Evolutionary conservation across 2,888 invertebrate genomes (phyloP).

Genomic region (Linnaemya vulpina): DNA sequence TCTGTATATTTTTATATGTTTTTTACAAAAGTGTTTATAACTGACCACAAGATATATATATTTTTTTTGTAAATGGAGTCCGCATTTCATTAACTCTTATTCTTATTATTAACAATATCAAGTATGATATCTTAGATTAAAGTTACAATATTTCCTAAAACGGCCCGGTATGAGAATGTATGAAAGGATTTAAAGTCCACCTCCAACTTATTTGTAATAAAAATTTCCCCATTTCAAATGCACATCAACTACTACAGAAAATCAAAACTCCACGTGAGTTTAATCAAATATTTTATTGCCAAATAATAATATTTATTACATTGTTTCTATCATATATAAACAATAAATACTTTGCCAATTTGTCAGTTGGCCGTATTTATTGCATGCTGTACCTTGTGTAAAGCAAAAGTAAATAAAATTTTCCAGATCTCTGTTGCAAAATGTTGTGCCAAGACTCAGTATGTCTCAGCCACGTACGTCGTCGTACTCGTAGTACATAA

Average conservation of each 20-base stretch:
- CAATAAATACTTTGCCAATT: slow-evolving; percentile 24
- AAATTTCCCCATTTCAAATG: background rate
- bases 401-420: background rate
- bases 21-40: too few relatives aligned
- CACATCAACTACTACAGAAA: background rate
- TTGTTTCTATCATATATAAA: background rate
- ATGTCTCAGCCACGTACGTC: background rate
- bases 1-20: too few relatives aligned
- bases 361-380: slow-evolving; percentile 35
- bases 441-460: too few relatives aligned
- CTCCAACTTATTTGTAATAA: background rate
- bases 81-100: too few relatives aligned
- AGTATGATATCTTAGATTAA: too few relatives aligned
- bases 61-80: too few relatives aligned
- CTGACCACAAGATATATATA: too few relatives aligned
- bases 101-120: too few relatives aligned
- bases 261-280: background rate
- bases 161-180: too few relatives aligned
- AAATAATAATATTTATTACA: background rate
- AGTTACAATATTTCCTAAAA: too few relatives aligned
- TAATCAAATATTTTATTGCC: background rate
- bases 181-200: too few relatives aligned
- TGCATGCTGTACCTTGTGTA: background rate
- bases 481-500: background rate
- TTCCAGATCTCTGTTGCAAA: slow-evolving; percentile 15